Base-by-base conservation (phyloP, 2,888 invertebrate genomes). In the Watsonalla binaria region DNA sequence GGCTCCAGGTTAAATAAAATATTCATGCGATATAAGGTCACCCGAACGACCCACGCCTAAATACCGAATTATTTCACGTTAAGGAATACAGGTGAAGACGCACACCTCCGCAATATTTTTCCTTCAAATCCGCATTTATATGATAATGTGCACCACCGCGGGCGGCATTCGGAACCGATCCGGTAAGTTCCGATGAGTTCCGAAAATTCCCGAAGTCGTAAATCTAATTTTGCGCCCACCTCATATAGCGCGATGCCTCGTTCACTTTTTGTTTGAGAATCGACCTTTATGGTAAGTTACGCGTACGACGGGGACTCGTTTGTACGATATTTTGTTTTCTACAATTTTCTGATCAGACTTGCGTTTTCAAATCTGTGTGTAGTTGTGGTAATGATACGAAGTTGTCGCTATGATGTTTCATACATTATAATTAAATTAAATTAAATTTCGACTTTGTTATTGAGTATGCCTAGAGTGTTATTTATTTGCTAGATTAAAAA, bases 161-260 rank as follows among this genome's bases (percentile, higher is more conserved):
- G 70, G 68, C 70, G 70, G 75, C 74, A 74, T 78, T 74, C 79
- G 81, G 78, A 79, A 84, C 82, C 83, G 85, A 86, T 87, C 84
- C 66, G 71, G 68, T 74, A 78, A 73, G 71, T 76, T 68, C 74
- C 78, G 82, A 82, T 80, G 84, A 84, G 80, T 84, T 82, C 84
- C 82, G 81, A 85, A 86, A 86, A 86, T 86, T 82, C 82, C 80
- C 80, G 77, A 79, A 84, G 78, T 84, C 84, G 82, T 84, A 89
- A 89, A 89, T 90, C 86, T 86, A 89, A 88, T 90, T 89, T 80
- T 74, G 77, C 74, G 75, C 80, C 76, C 77, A 78, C 78, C 78
- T 73, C 72, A 51, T 51, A 46, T 13, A 34, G 42, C 11, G 42
- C 45, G 45, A 11, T 46, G 11, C 46, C n/a, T 42, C 57, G 49